Percentiles rank a stretch among this genome's conserved stretches.
These are phyloP conservation scores for Euthynnus affinis DNA, from an alignment of 2,797 vertebrate species.

Conservation along the genomic window DNA sequence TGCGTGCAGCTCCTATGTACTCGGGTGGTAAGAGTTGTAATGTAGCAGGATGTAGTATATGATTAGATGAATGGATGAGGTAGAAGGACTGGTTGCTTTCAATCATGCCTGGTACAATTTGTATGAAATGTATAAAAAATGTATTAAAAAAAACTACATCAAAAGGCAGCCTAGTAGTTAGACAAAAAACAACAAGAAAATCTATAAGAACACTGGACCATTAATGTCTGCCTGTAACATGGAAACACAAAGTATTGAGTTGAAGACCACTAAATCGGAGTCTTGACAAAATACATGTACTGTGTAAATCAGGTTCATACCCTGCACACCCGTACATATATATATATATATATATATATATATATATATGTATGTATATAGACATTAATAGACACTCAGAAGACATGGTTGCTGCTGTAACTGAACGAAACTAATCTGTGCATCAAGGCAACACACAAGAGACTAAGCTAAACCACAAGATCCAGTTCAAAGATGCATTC, in stretches of 20 bases:
- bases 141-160: slow-evolving; percentile 17
- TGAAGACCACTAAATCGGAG: neutral
- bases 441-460: slow-evolving; percentile 33
- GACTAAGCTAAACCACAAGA: slow-evolving; percentile 23
- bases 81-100: slow-evolving; percentile 6
- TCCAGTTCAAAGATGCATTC: slow-evolving; percentile 22
- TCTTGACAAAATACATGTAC: neutral
- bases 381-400: neutral
- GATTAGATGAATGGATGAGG: slow-evolving; percentile 14
- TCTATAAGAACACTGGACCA: neutral
- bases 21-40: slow-evolving; percentile 20
- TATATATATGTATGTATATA: neutral
- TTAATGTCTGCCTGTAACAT: neutral
- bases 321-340: neutral
- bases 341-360: slow-evolving; percentile 1
- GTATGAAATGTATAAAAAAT: too few species aligned
- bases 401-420: slow-evolving; percentile 23
- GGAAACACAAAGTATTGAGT: neutral
- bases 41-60: slow-evolving; percentile 2
- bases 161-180: slow-evolving; percentile 22
- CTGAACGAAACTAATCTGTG: neutral
- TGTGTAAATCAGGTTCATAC: neutral
- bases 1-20: slow-evolving; percentile 7
- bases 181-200: neutral
- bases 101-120: slow-evolving; percentile 11